Conservation (phyloP, 2,888 invertebrate species). For the Cryptocheilus praepositus region DNA sequence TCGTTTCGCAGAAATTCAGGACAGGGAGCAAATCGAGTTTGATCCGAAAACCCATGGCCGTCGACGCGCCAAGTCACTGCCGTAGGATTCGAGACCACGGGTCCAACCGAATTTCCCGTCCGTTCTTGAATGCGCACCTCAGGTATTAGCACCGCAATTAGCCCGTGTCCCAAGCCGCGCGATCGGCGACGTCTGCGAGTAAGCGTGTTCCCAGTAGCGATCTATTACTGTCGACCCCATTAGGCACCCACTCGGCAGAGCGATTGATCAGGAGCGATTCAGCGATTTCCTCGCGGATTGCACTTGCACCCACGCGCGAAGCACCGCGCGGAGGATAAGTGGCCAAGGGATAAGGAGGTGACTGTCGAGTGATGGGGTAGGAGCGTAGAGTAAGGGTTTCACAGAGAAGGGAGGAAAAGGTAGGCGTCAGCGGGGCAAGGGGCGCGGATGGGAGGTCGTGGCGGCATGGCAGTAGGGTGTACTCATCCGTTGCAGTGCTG, state of each 20-base stretch:
- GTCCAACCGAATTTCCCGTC: too few relatives aligned
- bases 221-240: too few relatives aligned
- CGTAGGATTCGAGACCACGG: too few relatives aligned
- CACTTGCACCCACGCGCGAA: neutral
- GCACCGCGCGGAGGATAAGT: constrained; percentile 52
- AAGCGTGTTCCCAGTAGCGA: too few relatives aligned
- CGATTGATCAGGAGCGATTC: neutral
- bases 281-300: neutral
- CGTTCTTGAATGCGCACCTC: too few relatives aligned
- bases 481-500: constrained; percentile 73
- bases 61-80: too few relatives aligned
- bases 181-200: too few relatives aligned
- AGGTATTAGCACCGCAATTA: too few relatives aligned
- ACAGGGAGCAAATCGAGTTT: constrained; percentile 51
- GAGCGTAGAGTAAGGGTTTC: constrained; percentile 45
- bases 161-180: too few relatives aligned
- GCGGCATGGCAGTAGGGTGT: constrained; percentile 58
- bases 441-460: constrained; percentile 34
- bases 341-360: constrained; percentile 70
- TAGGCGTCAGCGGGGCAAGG: constrained; percentile 32
- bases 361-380: constrained; percentile 64
- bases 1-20: constrained; percentile 1
- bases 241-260: too few relatives aligned
- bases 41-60: constrained; percentile 47
- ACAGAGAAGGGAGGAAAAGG: constrained; percentile 42